Base-by-base conservation (phyloP, 1,140 invertebrate genomes). In the Phymastichus coffea region DNA sequence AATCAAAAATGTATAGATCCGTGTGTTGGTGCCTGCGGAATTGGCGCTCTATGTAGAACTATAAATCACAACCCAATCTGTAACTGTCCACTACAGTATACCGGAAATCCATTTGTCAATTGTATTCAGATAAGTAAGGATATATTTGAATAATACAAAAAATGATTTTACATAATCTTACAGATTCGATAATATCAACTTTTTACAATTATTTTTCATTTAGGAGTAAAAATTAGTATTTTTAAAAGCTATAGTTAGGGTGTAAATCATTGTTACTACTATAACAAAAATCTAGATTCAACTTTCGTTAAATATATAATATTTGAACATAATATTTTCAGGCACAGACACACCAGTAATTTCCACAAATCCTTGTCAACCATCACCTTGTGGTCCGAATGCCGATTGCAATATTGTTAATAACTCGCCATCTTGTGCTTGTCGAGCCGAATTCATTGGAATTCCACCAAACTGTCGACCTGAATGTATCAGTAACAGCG, bases 401-500 rank as follows among this genome's bases (percentile, higher is more conserved):
- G 82, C 82, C 35, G 57, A 82, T 12, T 87, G 85, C 62, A 73
- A 80, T 8, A 72, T 81, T 0, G 71, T 76, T 1, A 79, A 82
- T 22, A 73, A 79, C 15, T 76, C 80, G 35, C 77, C 83, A 4
- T 81, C 81, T 3, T 86, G 85, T 63, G 75, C 76, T 0, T 87
- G 86, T 60, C 77, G 81, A 63, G 71, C 80, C n/a, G 77, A 75
- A 0, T 82, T 81, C 48, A 68, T 80, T 14, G 85, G 86, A 17
- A 67, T 78, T 19, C 83, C 85, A 8, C 88, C 90, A 57, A 87
- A 86, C 63, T 93, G 90, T 68, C 82, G 86, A 63, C 89, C 89
- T 17, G 90, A 91, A 78, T 93, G 89, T 80, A 82, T 89, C 12
- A 87, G 89, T 0, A 82, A 92, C 69, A 86, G 88, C 0, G 91